Evolutionary conservation across 2,888 invertebrate genomes (phyloP), one percentile per base, ranked within the genome.

Genomic region (Melanotus villosus): DNA sequence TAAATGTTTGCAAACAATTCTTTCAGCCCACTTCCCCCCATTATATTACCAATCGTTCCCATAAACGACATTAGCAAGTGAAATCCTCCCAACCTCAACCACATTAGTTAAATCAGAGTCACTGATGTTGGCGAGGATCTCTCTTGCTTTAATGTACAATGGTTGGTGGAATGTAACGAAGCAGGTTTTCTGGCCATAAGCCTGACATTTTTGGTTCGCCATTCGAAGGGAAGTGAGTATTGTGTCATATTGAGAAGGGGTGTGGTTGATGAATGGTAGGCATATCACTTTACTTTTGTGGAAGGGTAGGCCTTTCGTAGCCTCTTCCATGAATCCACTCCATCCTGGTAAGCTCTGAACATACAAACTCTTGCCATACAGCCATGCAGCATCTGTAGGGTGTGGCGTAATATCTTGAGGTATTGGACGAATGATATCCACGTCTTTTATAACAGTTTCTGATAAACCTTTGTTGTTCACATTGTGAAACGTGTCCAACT

Each of bases 41-140:
- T 78, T 12, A 77, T 68, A 14, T 59, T 62, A 3, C 73, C 75
- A 18, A n/a, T n/a, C n/a, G n/a, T n/a, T n/a, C n/a, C n/a, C n/a
- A n/a, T n/a, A n/a, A n/a, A n/a, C n/a, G n/a, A 74, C 73, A 77
- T 73, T 10, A 75, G 38, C n/a, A 74, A 47, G 64, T 78, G 74
- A 60, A 77, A 77, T 12, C 76, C 76, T 9, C 59, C 70, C 5
- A 75, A 62, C 36, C 75, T 60, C 34, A 72, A 41, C 16, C 16
- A 41, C 16, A 6, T 6, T 38, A 12, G 2, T 68, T 41, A 74
- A 41, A 18, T 73, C 57, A 21, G 65, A 64, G 16, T 52, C 34
- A 18, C 14, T 34, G 32, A 54, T 36, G 19, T 56, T 21, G 6
- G 41, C 16, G 9, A 57, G 14, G 9, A 36, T 57, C 1, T 77